Evolutionary conservation across 2,113 vertebrate species (phyloP).

Genomic region (Theropithecus gelada): DNA sequence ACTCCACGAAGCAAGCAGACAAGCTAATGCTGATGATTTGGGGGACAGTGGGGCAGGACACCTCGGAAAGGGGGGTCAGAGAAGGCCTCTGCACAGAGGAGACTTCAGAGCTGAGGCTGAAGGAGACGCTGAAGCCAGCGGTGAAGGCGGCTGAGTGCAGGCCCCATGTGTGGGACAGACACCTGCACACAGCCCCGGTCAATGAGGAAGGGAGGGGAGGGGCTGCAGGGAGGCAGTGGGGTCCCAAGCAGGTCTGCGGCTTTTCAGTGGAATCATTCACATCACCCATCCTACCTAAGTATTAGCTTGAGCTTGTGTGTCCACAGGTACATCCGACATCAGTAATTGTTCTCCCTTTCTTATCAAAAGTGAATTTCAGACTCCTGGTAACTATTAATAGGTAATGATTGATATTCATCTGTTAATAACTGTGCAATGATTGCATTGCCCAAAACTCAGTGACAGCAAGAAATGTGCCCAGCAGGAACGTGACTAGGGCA

Average conservation of each 20-base stretch:
- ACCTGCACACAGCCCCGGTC: not conserved
- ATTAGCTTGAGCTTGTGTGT: not conserved
- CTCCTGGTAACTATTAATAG: not conserved
- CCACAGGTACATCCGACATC: not conserved
- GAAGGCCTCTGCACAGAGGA: not conserved
- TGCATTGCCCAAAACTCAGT: not conserved
- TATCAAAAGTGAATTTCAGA: too few species aligned
- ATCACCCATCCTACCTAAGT: accelerated
- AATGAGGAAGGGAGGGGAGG: too few species aligned
- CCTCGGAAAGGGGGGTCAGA: not conserved
- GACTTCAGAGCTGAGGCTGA: not conserved
- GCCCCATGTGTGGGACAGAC: too few species aligned
- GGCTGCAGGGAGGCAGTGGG: not conserved
- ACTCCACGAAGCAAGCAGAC: not conserved
- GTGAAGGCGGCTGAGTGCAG: too few species aligned
- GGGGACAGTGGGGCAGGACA: not conserved
- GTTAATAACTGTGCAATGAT: not conserved
- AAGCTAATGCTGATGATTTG: not conserved
- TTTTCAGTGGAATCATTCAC: not conserved
- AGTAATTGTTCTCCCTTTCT: not conserved
- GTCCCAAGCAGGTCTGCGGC: not conserved
- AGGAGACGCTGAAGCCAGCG: not conserved
- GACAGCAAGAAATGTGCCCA: not conserved
- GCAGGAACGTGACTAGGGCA: not conserved
- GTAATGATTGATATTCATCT: too few species aligned